A percentile compares a stretch with the other conserved stretches of the same genome.
Evolutionary conservation across 2,797 vertebrate genomes (phyloP).

Genomic region (Acanthiza pusilla): DNA sequence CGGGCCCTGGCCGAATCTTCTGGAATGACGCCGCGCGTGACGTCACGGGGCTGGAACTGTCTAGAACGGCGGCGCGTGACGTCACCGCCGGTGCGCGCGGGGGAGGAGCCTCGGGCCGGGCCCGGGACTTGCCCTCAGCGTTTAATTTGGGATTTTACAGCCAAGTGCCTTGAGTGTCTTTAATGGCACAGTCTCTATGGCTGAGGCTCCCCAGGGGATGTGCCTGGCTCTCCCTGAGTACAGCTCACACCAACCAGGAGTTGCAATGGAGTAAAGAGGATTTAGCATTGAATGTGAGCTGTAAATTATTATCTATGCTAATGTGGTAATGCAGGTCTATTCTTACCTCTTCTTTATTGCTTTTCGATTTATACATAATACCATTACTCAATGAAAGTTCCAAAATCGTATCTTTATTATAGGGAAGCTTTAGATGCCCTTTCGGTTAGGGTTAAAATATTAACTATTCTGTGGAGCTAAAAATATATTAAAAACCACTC

Average conservation of each 20-base stretch:
- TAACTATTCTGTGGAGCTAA: neutral
- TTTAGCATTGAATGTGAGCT: neutral
- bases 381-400: neutral
- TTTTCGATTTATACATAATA: neutral
- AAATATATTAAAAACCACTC: fast-evolving
- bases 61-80: constrained; percentile 28
- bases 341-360: neutral
- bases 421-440: neutral
- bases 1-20: constrained; percentile 43
- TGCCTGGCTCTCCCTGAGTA: fast-evolving
- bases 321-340: neutral
- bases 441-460: neutral
- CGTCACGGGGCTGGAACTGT: constrained; percentile 49
- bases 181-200: fast-evolving
- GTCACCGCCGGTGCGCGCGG: neutral
- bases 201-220: neutral
- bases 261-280: neutral
- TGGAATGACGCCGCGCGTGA: constrained; percentile 59
- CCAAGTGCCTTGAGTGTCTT: fast-evolving
- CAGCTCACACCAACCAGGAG: neutral
- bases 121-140: fast-evolving
- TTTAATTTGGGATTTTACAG: neutral
- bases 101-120: neutral
- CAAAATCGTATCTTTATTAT: neutral
- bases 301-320: neutral